Conservation (phyloP, 1,140 invertebrate species). For the Matsumurasca onukii region DNA sequence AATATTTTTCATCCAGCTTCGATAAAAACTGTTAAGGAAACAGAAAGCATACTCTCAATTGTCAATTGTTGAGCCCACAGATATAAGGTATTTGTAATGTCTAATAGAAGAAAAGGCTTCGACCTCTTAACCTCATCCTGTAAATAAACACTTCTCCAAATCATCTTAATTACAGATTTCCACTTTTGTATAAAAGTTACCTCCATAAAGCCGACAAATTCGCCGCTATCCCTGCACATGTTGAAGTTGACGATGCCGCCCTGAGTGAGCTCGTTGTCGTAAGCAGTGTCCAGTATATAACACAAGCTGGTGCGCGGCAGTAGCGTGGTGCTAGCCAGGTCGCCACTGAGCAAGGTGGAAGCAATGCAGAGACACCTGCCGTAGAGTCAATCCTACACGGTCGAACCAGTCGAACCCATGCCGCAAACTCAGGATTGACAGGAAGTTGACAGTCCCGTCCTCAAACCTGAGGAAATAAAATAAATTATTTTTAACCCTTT, state of each 20-base stretch:
- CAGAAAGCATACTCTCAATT: too few relatives aligned
- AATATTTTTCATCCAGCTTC: too few relatives aligned
- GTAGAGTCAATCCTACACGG: conserved; percentile 62
- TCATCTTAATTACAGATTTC: too few relatives aligned
- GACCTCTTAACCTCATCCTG: too few relatives aligned
- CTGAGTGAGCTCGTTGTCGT: conserved; percentile 63
- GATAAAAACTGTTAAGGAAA: too few relatives aligned
- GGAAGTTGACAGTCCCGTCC: conserved; percentile 89
- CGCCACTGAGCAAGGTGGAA: conserved; percentile 72
- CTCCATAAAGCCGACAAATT: conserved; percentile 86
- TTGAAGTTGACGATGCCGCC: conserved; percentile 91
- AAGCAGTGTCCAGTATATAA: conserved; percentile 76
- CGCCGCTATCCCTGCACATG: conserved; percentile 70
- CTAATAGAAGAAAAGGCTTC: too few relatives aligned
- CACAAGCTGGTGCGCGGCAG: conserved; percentile 62
- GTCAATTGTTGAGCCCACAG: too few relatives aligned
- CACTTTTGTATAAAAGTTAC: too few relatives aligned
- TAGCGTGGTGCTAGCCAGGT: conserved; percentile 71
- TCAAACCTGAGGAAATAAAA: conserved; percentile 73
- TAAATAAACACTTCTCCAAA: too few relatives aligned
- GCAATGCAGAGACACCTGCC: conserved; percentile 69
- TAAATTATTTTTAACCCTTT: too few relatives aligned
- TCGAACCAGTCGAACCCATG: conserved; percentile 76
- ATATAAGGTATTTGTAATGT: too few relatives aligned
- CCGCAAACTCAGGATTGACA: conserved; percentile 78